Evolutionary conservation across 1,140 invertebrate genomes (phyloP), one percentile per base, ranked within the genome.

Genomic region (Brachionus koreanus): DNA sequence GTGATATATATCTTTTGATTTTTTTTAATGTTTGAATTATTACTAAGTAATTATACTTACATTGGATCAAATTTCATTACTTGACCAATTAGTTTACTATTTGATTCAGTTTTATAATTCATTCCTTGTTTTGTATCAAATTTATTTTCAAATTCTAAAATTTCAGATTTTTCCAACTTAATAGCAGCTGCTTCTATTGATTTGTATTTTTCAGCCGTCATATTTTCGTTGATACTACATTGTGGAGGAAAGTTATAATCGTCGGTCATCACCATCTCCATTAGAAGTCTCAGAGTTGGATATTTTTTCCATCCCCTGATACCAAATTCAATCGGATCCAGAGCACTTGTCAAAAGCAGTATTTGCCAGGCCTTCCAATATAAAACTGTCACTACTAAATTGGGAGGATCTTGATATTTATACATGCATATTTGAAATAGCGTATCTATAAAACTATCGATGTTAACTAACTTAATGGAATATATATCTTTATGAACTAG

Each of bases 191-290:
- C 86, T 86, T 93, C 93, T 83, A 91, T 90, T 2, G 87, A 86
- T 83, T 88, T 89, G 33, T 92, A 89, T 82, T 92, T 91, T 72
- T 92, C 92, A 42, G 90, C 83, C 5, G 83, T 89, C 19, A 90
- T 87, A 84, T 92, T 91, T 33, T 91, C 90, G 12, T 90, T 86
- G 2, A 90, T 90, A 84, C 90, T 90, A 43, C 91, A 91, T 86
- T 92, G 91, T 4, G 92, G 92, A 16, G 93, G 93, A 86, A 93
- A 94, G 13, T 90, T 89, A 86, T 93, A 94, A 86, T 93, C 91
- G 91, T 94, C 96, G 6, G 96, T 98, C 85, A 98, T 98, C 85
- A 95, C 96, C 93, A 96, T 96, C 90, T 98, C 95, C 91, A 98
- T 97, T 52, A 98, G 90, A 83, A 92, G 92, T 84, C 94, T 91